A percentile compares a stretch with the other conserved stretches of the same genome.
Conservation (phyloP, 2,797 vertebrate genomes). For the Phaenicophaeus curvirostris region DNA sequence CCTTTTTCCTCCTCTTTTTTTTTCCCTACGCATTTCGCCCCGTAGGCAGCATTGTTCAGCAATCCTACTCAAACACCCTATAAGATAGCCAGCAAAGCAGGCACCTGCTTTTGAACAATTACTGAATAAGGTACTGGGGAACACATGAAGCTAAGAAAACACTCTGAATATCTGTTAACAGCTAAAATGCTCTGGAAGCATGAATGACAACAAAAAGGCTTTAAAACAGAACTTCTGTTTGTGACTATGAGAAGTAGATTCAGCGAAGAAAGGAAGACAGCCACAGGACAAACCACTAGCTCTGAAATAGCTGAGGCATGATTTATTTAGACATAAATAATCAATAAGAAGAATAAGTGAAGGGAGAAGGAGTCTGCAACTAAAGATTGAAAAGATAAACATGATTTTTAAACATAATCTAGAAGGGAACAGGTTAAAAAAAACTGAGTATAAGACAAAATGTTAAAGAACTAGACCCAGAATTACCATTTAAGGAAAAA, state of each 20-base stretch:
- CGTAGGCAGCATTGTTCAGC: accelerated
- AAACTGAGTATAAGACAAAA: not conserved
- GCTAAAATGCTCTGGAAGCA: not conserved
- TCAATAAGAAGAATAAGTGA: not conserved
- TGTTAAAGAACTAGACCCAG: not conserved
- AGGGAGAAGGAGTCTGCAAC: not conserved
- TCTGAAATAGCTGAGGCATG: not conserved
- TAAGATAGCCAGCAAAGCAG: not conserved
- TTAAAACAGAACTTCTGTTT: not conserved
- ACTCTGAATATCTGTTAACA: not conserved
- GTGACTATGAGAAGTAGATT: not conserved
- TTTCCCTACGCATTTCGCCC: not conserved
- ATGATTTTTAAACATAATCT: not conserved
- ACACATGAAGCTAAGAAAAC: not conserved
- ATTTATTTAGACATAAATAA: not conserved
- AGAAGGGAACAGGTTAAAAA: not conserved
- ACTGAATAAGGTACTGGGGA: not conserved
- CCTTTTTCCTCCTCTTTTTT: not conserved
- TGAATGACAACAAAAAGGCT: not conserved
- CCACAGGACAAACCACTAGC: not conserved
- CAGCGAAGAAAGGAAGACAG: not conserved
- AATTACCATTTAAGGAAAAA: not conserved
- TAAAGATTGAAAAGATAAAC: not conserved
- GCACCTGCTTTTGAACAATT: not conserved
- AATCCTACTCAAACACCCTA: not conserved